Base-by-base conservation (phyloP, 2,888 invertebrate species). In the Morpho helenor region DNA sequence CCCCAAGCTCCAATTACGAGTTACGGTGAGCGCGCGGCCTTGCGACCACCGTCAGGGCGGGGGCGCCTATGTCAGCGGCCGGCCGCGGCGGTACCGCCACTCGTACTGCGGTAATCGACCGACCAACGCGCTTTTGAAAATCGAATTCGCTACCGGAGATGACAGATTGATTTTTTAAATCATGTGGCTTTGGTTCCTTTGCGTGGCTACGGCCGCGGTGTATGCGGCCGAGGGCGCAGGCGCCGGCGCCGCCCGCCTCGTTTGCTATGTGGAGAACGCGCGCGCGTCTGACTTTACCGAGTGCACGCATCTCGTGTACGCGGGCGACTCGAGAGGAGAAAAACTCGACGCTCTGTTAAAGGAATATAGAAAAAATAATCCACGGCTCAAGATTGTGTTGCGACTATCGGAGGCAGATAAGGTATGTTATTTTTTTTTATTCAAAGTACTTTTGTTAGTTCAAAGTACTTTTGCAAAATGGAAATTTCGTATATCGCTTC, bases 391-490 rank as follows among this genome's bases (percentile, higher is more conserved):
- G 79, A 84, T 93, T 65, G 77, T 93, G 63, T 73, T 93, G 63
- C 89, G 91, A 60, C 90, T 92, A 54, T 80, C 84, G 65, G 92
- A 92, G 63, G 86, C 83, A 62, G 92, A 93, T 74, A 91, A 93
- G 92, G 93, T 93, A 80, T 77, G 83, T 66, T 66, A 64, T 64
- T 69, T 67, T 60, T 45, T 47, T 23, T 39, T n/a, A n/a, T n/a
- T n/a, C n/a, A n/a, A n/a, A n/a, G n/a, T n/a, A n/a, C n/a, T n/a
- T n/a, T n/a, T n/a, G n/a, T n/a, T n/a, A n/a, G n/a, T n/a, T n/a
- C n/a, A n/a, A n/a, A n/a, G n/a, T n/a, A n/a, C n/a, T n/a, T n/a
- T n/a, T n/a, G n/a, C n/a, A n/a, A n/a, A n/a, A n/a, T n/a, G n/a
- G n/a, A n/a, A n/a, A n/a, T n/a, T n/a, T n/a, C n/a, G n/a, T n/a